A percentile compares a stretch with the other conserved stretches of the same genome.
These are phyloP conservation scores for Microcebus tavaratra DNA, from an alignment of 2,113 vertebrate genomes.

Conservation along the genomic window DNA sequence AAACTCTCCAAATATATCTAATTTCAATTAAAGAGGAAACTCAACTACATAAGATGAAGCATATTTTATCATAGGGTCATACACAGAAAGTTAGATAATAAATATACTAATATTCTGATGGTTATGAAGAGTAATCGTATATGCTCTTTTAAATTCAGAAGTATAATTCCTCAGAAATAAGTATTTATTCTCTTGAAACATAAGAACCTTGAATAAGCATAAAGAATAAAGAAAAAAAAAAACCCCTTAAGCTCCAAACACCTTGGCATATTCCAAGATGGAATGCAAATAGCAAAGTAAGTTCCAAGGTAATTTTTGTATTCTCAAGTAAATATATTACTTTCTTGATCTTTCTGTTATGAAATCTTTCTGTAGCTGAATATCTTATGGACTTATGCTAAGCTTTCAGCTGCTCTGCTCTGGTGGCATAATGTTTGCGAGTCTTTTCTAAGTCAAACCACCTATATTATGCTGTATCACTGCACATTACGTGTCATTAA, in stretches of 20 bases:
- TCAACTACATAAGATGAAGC: not conserved
- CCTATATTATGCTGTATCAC: constrained; percentile 59
- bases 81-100: not conserved
- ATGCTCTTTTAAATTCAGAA: constrained; percentile 44
- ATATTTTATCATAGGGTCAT: not conserved
- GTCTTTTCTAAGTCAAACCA: constrained; percentile 53
- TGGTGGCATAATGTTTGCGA: constrained; percentile 52
- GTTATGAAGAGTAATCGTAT: not conserved
- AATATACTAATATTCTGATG: constrained; percentile 21
- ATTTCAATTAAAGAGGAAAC: constrained; percentile 18
- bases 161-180: constrained; percentile 49
- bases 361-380: constrained; percentile 62
- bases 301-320: constrained; percentile 72
- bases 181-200: constrained; percentile 51
- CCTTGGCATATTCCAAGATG: constrained; percentile 38
- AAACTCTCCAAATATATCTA: not conserved
- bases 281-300: constrained; percentile 63
- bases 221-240: constrained; percentile 27
- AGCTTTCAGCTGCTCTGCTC: constrained; percentile 57
- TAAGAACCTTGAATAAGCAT: constrained; percentile 44
- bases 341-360: constrained; percentile 73
- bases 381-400: constrained; percentile 72
- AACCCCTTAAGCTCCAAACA: constrained; percentile 27
- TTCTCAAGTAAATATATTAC: constrained; percentile 69
- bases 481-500: constrained; percentile 71